Conservation (phyloP, 2,888 invertebrate species). For the Lepidonotus clava region DNA sequence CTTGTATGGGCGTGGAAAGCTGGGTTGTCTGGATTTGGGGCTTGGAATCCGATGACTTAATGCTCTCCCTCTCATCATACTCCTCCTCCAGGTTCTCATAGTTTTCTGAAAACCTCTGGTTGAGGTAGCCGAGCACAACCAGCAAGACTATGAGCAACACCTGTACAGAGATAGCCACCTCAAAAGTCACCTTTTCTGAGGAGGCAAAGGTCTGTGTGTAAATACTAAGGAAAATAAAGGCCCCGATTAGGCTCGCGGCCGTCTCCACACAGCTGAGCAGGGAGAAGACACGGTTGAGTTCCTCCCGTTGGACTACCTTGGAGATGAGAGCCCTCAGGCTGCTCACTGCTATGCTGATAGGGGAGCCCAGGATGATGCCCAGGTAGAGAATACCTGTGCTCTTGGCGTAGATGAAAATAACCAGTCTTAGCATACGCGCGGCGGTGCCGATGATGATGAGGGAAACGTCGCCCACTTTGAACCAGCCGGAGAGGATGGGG, state of each 20-base stretch:
- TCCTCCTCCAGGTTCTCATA: slow-evolving; percentile 50
- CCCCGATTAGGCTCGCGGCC: slow-evolving; percentile 76
- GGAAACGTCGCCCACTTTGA: slow-evolving; percentile 73
- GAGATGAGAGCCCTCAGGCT: slow-evolving; percentile 45
- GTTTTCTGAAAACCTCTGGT: slow-evolving; percentile 4
- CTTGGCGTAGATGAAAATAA: slow-evolving; percentile 76
- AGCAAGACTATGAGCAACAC: slow-evolving; percentile 28
- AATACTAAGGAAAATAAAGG: slow-evolving; percentile 80
- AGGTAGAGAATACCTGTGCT: slow-evolving; percentile 76
- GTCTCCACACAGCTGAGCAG: slow-evolving; percentile 80
- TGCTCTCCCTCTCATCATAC: neutral
- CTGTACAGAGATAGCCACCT: slow-evolving; percentile 41
- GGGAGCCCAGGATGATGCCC: slow-evolving; percentile 60
- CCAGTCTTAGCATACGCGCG: slow-evolving; percentile 76
- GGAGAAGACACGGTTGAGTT: slow-evolving; percentile 79
- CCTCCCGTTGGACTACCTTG: slow-evolving; percentile 49
- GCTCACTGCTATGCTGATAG: slow-evolving; percentile 47
- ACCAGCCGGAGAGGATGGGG: slow-evolving; percentile 71
- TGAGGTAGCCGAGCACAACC: slow-evolving; percentile 25
- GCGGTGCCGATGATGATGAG: slow-evolving; percentile 79
- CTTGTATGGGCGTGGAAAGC: neutral
- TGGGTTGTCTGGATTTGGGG: neutral
- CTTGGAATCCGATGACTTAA: neutral
- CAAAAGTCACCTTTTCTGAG: slow-evolving; percentile 74
- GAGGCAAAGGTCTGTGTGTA: slow-evolving; percentile 75